Evolutionary conservation across 2,113 vertebrate genomes (phyloP).

Genomic region (Halcyon malimbica): DNA sequence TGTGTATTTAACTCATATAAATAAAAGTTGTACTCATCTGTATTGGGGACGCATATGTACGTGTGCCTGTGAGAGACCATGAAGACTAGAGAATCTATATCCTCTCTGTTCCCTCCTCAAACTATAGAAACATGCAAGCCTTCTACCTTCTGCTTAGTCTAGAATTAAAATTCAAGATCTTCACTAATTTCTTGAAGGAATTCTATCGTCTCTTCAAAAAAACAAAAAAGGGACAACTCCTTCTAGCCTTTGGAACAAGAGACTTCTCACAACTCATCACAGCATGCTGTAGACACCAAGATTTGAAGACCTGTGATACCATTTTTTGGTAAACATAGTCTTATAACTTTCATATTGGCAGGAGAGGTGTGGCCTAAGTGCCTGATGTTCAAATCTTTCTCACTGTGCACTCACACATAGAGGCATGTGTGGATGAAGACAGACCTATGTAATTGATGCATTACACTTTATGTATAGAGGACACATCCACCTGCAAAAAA

Average conservation of each 20-base stretch:
- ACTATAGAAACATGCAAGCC: not conserved
- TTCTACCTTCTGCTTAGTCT: not conserved
- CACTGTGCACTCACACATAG: fast-evolving
- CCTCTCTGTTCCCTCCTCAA: not conserved
- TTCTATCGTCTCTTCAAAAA: not conserved
- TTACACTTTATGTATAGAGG: not conserved
- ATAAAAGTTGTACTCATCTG: not conserved
- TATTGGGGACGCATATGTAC: not conserved
- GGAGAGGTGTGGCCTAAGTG: not conserved
- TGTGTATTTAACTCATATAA: not conserved
- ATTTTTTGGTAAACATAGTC: not conserved
- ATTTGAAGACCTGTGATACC: not conserved
- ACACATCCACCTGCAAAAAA: not conserved
- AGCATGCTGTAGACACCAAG: fast-evolving
- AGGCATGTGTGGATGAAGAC: not conserved
- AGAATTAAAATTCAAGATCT: not conserved
- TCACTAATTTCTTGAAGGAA: not conserved
- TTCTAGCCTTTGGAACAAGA: not conserved
- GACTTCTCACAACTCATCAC: not conserved
- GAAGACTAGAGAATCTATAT: not conserved
- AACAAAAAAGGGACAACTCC: not conserved
- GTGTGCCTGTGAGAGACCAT: not conserved
- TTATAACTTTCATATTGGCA: not conserved
- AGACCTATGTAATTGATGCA: not conserved
- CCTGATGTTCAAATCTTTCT: not conserved